A percentile compares a stretch with the other conserved stretches of the same genome.
Evolutionary conservation across 2,888 invertebrate species (phyloP).

Genomic region (Rhagium mordax): DNA sequence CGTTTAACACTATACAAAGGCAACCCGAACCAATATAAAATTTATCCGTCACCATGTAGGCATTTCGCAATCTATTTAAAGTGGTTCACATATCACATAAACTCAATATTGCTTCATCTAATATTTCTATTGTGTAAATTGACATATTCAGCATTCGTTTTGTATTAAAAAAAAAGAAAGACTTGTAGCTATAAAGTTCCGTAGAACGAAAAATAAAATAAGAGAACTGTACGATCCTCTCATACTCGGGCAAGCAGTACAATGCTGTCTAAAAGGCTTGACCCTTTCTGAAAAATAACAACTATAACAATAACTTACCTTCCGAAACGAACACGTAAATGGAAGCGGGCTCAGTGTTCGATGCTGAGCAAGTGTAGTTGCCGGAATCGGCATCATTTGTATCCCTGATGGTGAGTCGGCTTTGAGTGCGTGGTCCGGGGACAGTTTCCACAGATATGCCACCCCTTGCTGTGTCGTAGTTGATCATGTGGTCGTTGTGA

Average conservation of each 20-base stretch:
- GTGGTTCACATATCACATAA: not conserved
- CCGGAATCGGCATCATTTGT: conserved; percentile 90
- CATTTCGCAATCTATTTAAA: not conserved
- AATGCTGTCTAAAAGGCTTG: conserved; percentile 25
- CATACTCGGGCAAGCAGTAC: not conserved
- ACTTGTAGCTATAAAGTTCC: not conserved
- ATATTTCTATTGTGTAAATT: not conserved
- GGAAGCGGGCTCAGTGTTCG: conserved; percentile 91
- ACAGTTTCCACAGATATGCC: conserved; percentile 87
- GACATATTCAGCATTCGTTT: not conserved
- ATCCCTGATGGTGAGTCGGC: conserved; percentile 86
- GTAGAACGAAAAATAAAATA: not conserved
- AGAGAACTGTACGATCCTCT: not conserved
- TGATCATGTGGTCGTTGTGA: conserved; percentile 95
- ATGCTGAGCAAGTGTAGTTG: conserved; percentile 92
- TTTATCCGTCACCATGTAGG: not conserved
- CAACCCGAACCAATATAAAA: not conserved
- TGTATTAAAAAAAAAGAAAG: not conserved
- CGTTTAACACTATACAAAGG: not conserved
- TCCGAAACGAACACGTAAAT: conserved; percentile 93
- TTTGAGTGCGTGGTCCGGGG: conserved; percentile 88
- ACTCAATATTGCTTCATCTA: not conserved
- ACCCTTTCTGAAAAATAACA: not conserved
- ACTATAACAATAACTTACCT: conserved; percentile 74
- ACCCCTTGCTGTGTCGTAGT: conserved; percentile 89